phyloP scores from a whole-genome alignment of 2,113 vertebrate species.

The Bambusicola thoracicus region DNA sequence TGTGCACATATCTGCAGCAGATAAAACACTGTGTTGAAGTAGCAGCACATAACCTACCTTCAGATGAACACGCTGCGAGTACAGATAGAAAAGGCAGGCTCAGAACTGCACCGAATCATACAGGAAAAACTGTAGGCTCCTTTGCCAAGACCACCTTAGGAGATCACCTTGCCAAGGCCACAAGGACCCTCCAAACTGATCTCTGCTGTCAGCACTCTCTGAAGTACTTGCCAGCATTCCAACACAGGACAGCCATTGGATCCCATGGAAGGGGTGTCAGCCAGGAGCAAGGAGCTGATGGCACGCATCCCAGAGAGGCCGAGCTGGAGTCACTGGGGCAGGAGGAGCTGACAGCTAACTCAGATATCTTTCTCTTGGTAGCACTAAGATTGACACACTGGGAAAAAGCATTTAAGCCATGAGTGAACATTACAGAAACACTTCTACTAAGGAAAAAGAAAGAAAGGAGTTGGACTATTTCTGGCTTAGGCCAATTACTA shows the following conservation, averaged over 20 bases:
- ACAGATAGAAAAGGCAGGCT: neutral
- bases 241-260: neutral
- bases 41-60: neutral
- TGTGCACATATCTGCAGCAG: neutral
- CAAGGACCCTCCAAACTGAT: neutral
- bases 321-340: neutral
- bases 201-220: neutral
- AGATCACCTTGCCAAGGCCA: neutral
- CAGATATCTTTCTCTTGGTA: neutral
- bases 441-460: neutral
- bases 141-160: neutral
- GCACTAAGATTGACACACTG: neutral
- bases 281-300: neutral
- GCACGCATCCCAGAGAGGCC: neutral
- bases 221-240: neutral
- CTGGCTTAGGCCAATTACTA: neutral
- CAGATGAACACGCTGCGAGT: neutral
- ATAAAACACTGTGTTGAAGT: neutral
- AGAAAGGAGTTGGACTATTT: neutral
- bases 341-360: neutral
- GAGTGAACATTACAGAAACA: neutral
- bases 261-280: neutral
- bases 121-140: neutral
- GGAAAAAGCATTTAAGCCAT: neutral
- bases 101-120: fast-evolving